Evolutionary conservation across 2,797 vertebrate genomes (phyloP).

Genomic region (Cirrhinus mrigala): DNA sequence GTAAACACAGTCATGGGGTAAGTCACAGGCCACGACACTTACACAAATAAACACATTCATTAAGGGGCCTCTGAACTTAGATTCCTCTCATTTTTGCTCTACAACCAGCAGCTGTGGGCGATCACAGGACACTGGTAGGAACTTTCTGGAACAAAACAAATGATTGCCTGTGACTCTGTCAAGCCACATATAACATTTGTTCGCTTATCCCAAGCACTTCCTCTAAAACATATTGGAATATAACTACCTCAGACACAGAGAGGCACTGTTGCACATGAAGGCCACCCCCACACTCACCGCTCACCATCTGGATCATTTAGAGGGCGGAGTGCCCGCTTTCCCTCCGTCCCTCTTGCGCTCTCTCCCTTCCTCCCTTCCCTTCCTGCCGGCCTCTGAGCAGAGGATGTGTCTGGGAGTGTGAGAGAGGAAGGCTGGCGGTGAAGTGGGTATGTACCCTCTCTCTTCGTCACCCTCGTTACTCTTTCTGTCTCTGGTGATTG

Average conservation of each 20-base stretch:
- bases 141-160: conserved; percentile 16
- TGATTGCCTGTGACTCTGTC: neutral
- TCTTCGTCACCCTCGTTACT: conserved; percentile 48
- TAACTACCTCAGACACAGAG: conserved; percentile 41
- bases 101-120: conserved; percentile 64
- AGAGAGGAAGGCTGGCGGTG: conserved; percentile 59
- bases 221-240: conserved; percentile 11
- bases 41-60: conserved; percentile 64
- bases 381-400: conserved; percentile 78
- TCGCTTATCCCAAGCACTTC: conserved; percentile 9
- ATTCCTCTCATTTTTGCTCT: conserved; percentile 50
- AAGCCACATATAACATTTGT: neutral
- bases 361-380: conserved; percentile 64
- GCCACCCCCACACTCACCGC: conserved; percentile 53
- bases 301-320: conserved; percentile 58
- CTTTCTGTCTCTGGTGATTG: conserved; percentile 52
- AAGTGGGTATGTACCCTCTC: conserved; percentile 56
- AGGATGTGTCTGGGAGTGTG: conserved; percentile 78
- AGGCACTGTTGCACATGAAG: conserved; percentile 54
- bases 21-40: conserved; percentile 59
- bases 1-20: conserved; percentile 62
- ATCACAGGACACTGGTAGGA: conserved; percentile 5
- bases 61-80: conserved; percentile 38
- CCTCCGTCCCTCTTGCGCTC: conserved; percentile 41
- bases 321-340: conserved; percentile 46